phyloP scores from a whole-genome alignment of 2,113 vertebrate species.

The Myanophis thanlyinensis region DNA sequence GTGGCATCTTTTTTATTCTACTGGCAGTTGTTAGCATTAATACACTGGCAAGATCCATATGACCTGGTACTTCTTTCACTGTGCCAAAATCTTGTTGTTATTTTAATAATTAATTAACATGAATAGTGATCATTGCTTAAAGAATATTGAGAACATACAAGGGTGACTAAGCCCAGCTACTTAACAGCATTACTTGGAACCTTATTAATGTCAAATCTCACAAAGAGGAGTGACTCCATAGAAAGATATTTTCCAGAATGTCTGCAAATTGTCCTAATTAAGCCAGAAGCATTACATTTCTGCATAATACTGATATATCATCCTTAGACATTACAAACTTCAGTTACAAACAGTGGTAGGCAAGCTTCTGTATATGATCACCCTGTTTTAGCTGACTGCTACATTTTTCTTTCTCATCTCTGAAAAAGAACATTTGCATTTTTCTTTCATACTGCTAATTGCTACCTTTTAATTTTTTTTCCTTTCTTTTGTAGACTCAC shows the following conservation, averaged over 20 bases:
- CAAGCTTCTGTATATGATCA: not conserved
- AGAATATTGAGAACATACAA: not conserved
- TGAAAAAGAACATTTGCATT: slow-evolving; percentile 1
- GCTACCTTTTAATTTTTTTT: not conserved
- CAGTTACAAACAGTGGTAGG: not conserved
- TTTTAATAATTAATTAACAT: not conserved
- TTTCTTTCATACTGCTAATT: slow-evolving; percentile 4
- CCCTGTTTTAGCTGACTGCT: not conserved
- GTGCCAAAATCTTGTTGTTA: not conserved
- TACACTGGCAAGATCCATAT: not conserved
- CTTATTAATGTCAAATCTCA: not conserved
- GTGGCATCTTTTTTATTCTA: not conserved
- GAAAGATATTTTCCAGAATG: not conserved
- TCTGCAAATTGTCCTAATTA: not conserved
- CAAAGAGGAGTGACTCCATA: not conserved
- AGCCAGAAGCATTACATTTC: not conserved
- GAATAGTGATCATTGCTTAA: not conserved
- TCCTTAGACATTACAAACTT: not conserved
- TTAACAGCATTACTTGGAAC: not conserved
- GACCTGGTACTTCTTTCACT: not conserved
- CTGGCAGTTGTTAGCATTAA: not conserved
- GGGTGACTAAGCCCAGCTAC: not conserved
- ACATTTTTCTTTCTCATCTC: not conserved
- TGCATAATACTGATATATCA: not conserved
- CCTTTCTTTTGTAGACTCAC: not conserved